Conservation (phyloP, 2,888 invertebrate genomes). For the Clistopyga incitator region DNA sequence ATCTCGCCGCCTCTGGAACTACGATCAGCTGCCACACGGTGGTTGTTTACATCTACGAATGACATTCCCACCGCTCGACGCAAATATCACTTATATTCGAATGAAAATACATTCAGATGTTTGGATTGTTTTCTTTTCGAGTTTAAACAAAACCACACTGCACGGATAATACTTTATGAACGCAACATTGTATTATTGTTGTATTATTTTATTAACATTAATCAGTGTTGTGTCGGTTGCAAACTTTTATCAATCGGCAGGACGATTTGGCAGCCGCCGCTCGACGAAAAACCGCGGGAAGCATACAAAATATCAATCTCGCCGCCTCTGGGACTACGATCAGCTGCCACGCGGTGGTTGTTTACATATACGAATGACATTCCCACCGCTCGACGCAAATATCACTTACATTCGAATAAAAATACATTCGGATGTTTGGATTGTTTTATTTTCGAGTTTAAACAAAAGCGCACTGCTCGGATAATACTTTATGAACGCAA, state of each 20-base stretch:
- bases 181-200: no score
- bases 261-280: not conserved
- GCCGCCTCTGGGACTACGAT: not conserved
- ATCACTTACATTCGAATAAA: not conserved
- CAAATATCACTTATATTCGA: not conserved
- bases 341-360: not conserved
- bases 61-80: not conserved
- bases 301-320: not conserved
- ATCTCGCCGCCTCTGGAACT: not conserved
- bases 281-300: constrained; percentile 9
- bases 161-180: no score
- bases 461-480: no score
- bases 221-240: not conserved
- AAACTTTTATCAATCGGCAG: not conserved
- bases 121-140: not conserved
- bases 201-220: no score
- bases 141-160: not conserved
- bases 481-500: no score
- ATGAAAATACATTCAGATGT: not conserved
- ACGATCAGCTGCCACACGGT: constrained; percentile 12
- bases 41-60: not conserved
- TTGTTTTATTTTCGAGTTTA: not conserved
- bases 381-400: not conserved
- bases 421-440: not conserved
- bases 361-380: not conserved